phyloP scores from a whole-genome alignment of 2,797 vertebrate genomes.

The Caiman crocodilus region DNA sequence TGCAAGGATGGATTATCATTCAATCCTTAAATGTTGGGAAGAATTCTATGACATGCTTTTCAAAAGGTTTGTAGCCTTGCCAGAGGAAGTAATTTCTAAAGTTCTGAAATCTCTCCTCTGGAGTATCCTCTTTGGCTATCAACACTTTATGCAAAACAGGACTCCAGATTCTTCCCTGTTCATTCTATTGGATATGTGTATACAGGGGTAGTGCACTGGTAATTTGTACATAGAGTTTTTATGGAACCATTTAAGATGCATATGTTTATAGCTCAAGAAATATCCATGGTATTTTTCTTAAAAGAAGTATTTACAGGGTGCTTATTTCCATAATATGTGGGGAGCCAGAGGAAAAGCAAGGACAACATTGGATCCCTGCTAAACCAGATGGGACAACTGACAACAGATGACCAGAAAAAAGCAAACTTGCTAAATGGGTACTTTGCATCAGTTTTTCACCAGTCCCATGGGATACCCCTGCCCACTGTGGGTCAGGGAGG shows the following conservation, averaged over 20 bases:
- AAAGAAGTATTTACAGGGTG: rapidly evolving
- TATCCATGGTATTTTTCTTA: background rate
- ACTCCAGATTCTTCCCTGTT: background rate
- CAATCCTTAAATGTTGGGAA: background rate
- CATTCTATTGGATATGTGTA: rapidly evolving
- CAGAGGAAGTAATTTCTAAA: background rate
- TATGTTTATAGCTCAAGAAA: background rate
- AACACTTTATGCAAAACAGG: background rate
- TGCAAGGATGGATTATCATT: background rate
- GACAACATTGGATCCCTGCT: too few species aligned
- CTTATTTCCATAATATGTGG: background rate
- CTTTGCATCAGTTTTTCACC: too few species aligned
- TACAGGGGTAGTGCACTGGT: background rate
- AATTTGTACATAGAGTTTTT: background rate
- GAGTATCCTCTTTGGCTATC: background rate
- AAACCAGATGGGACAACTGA: too few species aligned
- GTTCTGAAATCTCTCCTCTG: background rate
- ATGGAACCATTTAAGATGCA: rapidly evolving
- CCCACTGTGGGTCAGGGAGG: too few species aligned
- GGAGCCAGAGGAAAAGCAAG: too few species aligned
- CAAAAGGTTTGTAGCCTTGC: background rate
- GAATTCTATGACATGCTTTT: constrained; percentile 10
- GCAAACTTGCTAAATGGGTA: too few species aligned
- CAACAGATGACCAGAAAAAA: too few species aligned
- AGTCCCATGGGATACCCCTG: too few species aligned